Percentiles rank a stretch among this genome's conserved stretches.
These are phyloP conservation scores for Pristionchus arcanus DNA, from an alignment of 2,888 invertebrate species.

Conservation along the genomic window DNA sequence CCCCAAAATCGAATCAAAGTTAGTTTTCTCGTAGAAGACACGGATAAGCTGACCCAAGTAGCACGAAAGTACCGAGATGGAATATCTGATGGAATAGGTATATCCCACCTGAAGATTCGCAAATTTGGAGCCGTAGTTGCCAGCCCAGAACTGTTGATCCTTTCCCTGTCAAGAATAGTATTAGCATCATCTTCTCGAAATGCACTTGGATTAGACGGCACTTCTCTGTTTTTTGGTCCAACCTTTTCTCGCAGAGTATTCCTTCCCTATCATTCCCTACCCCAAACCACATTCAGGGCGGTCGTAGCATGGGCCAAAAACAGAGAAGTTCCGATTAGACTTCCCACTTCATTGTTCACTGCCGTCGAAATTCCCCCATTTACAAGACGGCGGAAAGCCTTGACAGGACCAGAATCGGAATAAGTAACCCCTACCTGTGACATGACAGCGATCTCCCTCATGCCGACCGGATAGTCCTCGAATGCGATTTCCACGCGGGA, in stretches of 20 bases:
- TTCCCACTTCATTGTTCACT: too few species aligned
- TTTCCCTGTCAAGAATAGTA: conserved; percentile 53
- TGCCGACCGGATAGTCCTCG: conserved; percentile 43
- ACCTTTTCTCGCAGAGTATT: too few species aligned
- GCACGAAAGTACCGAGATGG: not conserved
- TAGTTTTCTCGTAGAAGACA: not conserved
- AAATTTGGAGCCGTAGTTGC: conserved; percentile 58
- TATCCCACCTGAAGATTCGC: conserved; percentile 52
- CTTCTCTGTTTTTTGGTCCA: too few species aligned
- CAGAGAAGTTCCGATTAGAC: too few species aligned
- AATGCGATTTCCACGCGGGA: conserved; percentile 30
- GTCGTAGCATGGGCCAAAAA: conserved; percentile 53
- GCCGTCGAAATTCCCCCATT: too few species aligned
- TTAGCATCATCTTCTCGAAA: not conserved
- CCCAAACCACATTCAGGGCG: too few species aligned
- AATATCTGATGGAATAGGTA: not conserved
- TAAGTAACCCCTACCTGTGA: conserved; percentile 52
- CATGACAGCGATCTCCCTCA: conserved; percentile 35
- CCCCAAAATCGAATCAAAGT: too few species aligned
- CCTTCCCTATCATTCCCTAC: too few species aligned
- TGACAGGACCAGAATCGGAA: not conserved
- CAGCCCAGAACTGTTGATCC: conserved; percentile 61
- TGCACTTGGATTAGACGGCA: too few species aligned
- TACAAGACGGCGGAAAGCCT: conserved; percentile 59
- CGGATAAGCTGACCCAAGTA: not conserved